Percentiles rank a stretch among this genome's conserved stretches.
Conservation (phyloP, 2,888 invertebrate genomes). For the Tubulanus polymorphus region DNA sequence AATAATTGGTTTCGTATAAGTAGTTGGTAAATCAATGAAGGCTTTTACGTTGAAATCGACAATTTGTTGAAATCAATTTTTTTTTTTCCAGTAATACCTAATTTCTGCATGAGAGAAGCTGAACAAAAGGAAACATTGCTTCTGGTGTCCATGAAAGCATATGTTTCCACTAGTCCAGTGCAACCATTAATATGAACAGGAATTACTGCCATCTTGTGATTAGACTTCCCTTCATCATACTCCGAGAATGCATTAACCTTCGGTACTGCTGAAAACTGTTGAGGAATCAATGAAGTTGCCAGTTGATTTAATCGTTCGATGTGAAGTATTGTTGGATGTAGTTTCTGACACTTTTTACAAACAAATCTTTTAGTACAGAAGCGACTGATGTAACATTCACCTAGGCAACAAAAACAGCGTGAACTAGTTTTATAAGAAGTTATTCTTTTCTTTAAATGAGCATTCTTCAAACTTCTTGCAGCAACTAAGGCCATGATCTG, state of each 20-base stretch:
- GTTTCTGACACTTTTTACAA: conserved; percentile 17
- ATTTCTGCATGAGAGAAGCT: conserved; percentile 10
- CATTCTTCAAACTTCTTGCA: too few species aligned
- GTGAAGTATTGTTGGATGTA: conserved; percentile 22
- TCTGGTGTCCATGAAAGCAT: conserved; percentile 25
- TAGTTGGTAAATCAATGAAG: conserved; percentile 17
- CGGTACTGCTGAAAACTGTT: too few species aligned
- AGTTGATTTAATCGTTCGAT: conserved; percentile 12
- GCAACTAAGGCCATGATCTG: too few species aligned
- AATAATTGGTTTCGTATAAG: conserved; percentile 18
- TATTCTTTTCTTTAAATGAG: too few species aligned
- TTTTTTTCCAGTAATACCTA: conserved; percentile 8
- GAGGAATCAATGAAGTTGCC: too few species aligned
- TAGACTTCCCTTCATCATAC: background rate
- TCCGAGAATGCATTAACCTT: too few species aligned
- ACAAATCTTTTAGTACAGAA: conserved; percentile 13
- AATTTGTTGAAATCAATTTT: conserved; percentile 12
- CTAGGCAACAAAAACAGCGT: conserved; percentile 27
- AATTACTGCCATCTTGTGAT: too few species aligned
- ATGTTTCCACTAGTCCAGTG: too few species aligned
- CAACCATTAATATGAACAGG: too few species aligned
- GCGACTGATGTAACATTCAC: conserved; percentile 20
- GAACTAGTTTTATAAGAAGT: too few species aligned
- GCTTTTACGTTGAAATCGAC: conserved; percentile 8
- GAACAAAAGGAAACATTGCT: conserved; percentile 21